Conservation (phyloP, 2,888 invertebrate species). For the Acutogordius australiensis region DNA sequence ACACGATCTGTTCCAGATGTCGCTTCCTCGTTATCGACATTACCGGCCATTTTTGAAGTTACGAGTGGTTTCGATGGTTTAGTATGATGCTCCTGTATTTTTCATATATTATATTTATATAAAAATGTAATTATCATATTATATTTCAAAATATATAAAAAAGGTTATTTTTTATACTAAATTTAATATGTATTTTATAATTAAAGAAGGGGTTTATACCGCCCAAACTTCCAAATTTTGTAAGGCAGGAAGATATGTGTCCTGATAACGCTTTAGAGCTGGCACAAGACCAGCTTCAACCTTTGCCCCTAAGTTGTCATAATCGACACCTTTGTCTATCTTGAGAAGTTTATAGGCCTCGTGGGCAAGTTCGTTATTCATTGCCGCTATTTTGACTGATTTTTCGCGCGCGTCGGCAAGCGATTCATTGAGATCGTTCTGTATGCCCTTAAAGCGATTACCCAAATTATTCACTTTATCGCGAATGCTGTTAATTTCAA, state of each 20-base stretch:
- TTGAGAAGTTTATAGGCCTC: neutral
- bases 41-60: too few species aligned
- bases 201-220: too few species aligned
- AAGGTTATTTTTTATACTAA: too few species aligned
- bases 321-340: neutral
- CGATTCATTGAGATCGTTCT: neutral
- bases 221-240: neutral
- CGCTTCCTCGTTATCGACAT: too few species aligned
- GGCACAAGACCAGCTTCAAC: neutral
- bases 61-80: too few species aligned
- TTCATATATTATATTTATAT: too few species aligned
- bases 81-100: too few species aligned
- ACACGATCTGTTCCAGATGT: too few species aligned
- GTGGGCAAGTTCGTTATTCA: neutral
- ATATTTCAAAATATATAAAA: too few species aligned
- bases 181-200: too few species aligned
- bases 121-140: too few species aligned
- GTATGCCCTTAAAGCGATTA: neutral
- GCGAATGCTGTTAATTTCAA: neutral
- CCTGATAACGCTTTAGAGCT: neutral
- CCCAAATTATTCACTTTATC: neutral
- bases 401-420: neutral
- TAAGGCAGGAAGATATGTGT: neutral
- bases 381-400: neutral
- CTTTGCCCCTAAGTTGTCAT: neutral